Evolutionary conservation across 2,888 invertebrate genomes (phyloP), one percentile per base, ranked within the genome.

Genomic region (Pantelozetes paolii): DNA sequence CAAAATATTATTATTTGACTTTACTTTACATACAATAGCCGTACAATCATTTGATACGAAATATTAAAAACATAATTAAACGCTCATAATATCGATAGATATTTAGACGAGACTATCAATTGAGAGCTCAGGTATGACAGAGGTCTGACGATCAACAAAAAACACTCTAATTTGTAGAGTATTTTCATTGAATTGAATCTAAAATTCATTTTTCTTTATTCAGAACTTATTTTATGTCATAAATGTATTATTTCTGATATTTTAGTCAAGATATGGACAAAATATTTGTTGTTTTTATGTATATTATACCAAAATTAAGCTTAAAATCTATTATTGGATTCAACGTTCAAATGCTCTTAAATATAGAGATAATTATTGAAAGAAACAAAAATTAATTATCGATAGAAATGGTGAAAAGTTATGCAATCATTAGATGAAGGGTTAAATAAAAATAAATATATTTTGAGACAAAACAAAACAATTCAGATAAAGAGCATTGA

Each of bases 351-450:
- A 69, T 45, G 45, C 69, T 69, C 45, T 69, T 69, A 26, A 69
- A 20, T 36, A 20, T 64, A 64, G 32, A 30, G 57, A 57, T 28
- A 57, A 59, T 48, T 48, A 48, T 48, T n/a, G 54, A 54, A 54
- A 20, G 54, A 54, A 54, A 54, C 5, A 2, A 54, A 5, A 48
- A 54, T 54, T 20, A 54, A 64, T 64, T 40, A 64, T 59, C 30
- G 54, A 23, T 54, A 54, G 54, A 54, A 45, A 54, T 59, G 30
- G 32, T 13, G n/a, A 32, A 32, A 32, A 32, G 59, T 28, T 64
- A 64, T 69, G 69, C 69, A 69, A 69, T 36, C 45, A 69, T 69
- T 69, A 42, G 36, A 40, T 45, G 26, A 69, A 36, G 2, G 26
- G 69, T 64, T 3, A 64, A 20, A 32, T 15, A 64, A 20, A 64